Percentiles rank a stretch among this genome's conserved stretches.
Evolutionary conservation across 2,113 vertebrate species (phyloP).

Genomic region (Formicarius rufipectus): DNA sequence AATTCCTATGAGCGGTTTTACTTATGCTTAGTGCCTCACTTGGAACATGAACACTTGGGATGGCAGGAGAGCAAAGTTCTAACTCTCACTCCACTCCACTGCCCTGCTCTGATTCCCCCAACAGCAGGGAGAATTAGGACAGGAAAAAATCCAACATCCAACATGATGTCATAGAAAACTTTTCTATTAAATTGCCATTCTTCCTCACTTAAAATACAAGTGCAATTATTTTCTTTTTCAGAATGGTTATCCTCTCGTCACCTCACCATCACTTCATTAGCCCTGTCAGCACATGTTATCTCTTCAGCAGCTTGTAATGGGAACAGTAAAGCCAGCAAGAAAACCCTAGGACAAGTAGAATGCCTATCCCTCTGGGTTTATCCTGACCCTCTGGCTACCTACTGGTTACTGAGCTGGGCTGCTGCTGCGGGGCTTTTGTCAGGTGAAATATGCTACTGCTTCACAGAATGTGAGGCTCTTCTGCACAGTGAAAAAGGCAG

Average conservation of each 20-base stretch:
- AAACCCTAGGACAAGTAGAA: background rate
- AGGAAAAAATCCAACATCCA: background rate
- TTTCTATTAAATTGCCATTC: background rate
- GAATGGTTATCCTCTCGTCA: background rate
- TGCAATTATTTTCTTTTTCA: background rate
- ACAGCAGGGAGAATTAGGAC: background rate
- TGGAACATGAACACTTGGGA: background rate
- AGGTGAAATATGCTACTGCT: background rate
- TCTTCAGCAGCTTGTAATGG: background rate
- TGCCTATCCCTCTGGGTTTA: background rate
- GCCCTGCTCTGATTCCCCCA: background rate
- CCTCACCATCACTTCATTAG: background rate
- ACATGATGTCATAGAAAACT: background rate
- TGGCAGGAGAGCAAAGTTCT: background rate
- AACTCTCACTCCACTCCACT: background rate
- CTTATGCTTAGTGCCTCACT: background rate
- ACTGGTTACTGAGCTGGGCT: background rate
- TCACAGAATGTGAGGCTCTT: background rate
- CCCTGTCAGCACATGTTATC: background rate
- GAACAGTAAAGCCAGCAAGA: background rate
- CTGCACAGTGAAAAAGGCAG: background rate
- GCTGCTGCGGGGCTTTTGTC: background rate
- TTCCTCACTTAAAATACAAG: constrained; percentile 3
- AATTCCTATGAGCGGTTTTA: background rate
- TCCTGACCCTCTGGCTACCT: background rate